Evolutionary conservation across 2,113 vertebrate genomes (phyloP), one percentile per base, ranked within the genome.

Genomic region (Colius striatus): DNA sequence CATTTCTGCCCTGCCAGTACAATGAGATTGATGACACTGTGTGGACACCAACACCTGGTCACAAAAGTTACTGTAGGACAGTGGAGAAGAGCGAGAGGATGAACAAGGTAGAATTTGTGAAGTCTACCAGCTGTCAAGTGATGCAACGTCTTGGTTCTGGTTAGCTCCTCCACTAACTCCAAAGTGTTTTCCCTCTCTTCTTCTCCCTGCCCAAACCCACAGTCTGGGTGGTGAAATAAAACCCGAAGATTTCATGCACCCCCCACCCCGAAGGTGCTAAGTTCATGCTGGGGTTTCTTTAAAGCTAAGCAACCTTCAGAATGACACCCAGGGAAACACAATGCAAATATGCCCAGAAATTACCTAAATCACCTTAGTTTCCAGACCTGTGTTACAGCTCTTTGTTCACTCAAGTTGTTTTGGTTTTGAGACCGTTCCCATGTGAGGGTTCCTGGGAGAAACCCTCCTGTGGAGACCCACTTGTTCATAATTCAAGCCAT

Each of bases 201-300:
- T 11, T 4, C 4, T n/a, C 84, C 36, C 73, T 47, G 53, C 60
- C 60, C 43, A 32, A 65, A 30, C 3, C 51, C 13, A 21, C 62
- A n/a, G 83, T 14, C 20, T 6, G 25, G 20, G 41, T 1, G 26
- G 8, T 20, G 58, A 74, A 4, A 36, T 13, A 73, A 18, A 74
- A 34, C 0, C 13, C 36, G 14, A 41, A 30, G 1, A 6, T 51
- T 76, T 75, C 10, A 5, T 2, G 4, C 6, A n/a, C n/a, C n/a
- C 79, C 38, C 22, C 20, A 32, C 18, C 83, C 22, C 6, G 6
- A 36, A 80, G 53, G 0, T 25, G 27, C 19, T 26, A 8, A 21
- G 32, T 48, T 50, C 13, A 6, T 3, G 1, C 0, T 11, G 51
- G 58, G 41, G 41, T 18, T 66, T 76, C 72, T 45, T 61, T 29